Conservation (phyloP, 2,797 vertebrate species). For the Takifugu rubripes region DNA sequence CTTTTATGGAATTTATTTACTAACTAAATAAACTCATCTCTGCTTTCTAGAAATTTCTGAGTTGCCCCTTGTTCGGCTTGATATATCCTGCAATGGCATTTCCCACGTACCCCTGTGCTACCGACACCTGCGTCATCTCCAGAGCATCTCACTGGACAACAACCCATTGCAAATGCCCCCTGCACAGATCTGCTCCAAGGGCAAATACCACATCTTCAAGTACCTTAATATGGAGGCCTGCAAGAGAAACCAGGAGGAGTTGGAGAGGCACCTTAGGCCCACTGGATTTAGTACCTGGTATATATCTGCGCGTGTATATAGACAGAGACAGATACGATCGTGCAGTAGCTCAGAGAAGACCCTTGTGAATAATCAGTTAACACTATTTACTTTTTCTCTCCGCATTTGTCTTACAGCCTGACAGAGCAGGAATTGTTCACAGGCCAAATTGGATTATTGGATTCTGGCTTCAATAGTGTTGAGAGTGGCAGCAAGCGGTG, state of each 20-base stretch:
- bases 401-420: conserved; percentile 62
- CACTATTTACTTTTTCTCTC: background rate
- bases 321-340: too few species aligned
- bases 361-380: background rate
- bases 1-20: background rate
- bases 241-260: conserved; percentile 77
- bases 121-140: conserved; percentile 86
- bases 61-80: conserved; percentile 85
- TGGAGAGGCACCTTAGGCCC: conserved; percentile 77
- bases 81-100: conserved; percentile 91
- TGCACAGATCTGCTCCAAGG: conserved; percentile 88
- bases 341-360: background rate
- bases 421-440: conserved; percentile 83
- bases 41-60: conserved; percentile 81
- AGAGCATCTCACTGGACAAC: conserved; percentile 84
- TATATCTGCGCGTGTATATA: too few species aligned
- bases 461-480: conserved; percentile 90
- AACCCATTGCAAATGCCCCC: conserved; percentile 90
- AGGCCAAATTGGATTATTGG: conserved; percentile 80
- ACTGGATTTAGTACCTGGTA: conserved; percentile 26
- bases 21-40: background rate
- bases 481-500: conserved; percentile 90
- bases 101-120: conserved; percentile 85
- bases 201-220: conserved; percentile 90
- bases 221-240: conserved; percentile 86